Percentiles rank a stretch among this genome's conserved stretches.
phyloP scores from a whole-genome alignment of 2,113 vertebrate species.

The Alligator sinensis region DNA sequence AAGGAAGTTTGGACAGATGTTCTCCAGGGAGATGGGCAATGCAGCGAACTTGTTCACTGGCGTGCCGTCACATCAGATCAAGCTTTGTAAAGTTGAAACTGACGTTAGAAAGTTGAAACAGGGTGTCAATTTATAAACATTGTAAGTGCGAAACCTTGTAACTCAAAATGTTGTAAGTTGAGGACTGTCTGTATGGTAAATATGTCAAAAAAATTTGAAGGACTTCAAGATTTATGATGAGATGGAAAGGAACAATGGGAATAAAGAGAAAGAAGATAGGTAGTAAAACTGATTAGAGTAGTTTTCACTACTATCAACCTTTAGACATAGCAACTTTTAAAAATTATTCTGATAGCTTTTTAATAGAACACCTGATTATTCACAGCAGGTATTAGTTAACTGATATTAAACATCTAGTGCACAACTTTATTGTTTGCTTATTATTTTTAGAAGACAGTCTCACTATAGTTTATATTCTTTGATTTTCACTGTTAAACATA shows the following conservation, averaged over 20 bases:
- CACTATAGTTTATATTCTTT: background rate
- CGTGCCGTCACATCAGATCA: too few relatives aligned
- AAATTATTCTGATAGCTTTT: constrained; percentile 1
- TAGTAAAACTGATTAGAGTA: background rate
- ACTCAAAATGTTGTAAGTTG: too few relatives aligned
- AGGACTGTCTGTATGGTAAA: too few relatives aligned
- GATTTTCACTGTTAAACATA: background rate
- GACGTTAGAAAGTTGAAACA: too few relatives aligned
- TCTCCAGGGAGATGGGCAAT: too few relatives aligned
- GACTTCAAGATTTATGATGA: background rate
- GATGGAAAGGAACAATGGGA: background rate
- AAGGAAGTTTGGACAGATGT: too few relatives aligned
- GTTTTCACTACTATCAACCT: background rate
- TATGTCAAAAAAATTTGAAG: background rate
- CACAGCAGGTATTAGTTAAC: background rate
- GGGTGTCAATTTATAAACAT: too few relatives aligned
- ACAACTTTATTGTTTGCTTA: background rate
- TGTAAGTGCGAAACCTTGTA: too few relatives aligned
- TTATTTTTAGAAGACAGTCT: background rate
- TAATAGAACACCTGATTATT: background rate
- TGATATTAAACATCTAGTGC: background rate
- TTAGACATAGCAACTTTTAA: background rate
- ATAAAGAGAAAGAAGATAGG: background rate
- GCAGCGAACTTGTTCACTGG: too few relatives aligned
- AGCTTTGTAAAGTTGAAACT: too few relatives aligned